Percentiles rank a stretch among this genome's conserved stretches.
Evolutionary conservation across 1,140 invertebrate species (phyloP).

Genomic region (Aporrectodea caliginosa): DNA sequence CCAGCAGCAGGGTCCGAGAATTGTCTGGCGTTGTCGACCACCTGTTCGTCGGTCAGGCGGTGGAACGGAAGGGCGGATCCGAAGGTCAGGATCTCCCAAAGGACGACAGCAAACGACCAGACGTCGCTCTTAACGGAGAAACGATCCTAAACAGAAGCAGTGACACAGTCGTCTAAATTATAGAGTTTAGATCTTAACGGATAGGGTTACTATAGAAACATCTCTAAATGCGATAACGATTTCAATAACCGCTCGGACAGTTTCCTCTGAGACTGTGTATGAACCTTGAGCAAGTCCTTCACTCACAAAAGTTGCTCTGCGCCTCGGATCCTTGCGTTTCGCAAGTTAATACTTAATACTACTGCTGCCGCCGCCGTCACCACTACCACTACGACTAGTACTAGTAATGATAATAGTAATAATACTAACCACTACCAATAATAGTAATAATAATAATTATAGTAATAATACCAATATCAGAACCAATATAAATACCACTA

Average conservation of each 20-base stretch:
- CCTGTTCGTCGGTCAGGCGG: slow-evolving; percentile 70
- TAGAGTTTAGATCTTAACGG: too few species aligned
- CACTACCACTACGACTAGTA: too few species aligned
- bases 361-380: too few species aligned
- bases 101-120: slow-evolving; percentile 79
- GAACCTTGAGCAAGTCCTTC: slow-evolving; percentile 69
- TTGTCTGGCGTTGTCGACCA: slow-evolving; percentile 64
- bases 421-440: too few species aligned
- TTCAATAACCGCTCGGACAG: slow-evolving; percentile 73
- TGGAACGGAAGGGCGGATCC: slow-evolving; percentile 77
- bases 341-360: too few species aligned
- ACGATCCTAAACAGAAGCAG: slow-evolving; percentile 60
- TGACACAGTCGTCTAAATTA: not conserved
- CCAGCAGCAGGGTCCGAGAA: slow-evolving; percentile 33
- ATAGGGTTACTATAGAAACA: too few species aligned
- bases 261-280: slow-evolving; percentile 81
- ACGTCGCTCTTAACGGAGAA: slow-evolving; percentile 80
- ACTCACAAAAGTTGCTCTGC: slow-evolving; percentile 48
- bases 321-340: not conserved
- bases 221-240: not conserved
- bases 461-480: too few species aligned
- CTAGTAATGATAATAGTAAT: too few species aligned
- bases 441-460: too few species aligned
- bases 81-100: slow-evolving; percentile 85
- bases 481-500: not conserved